These are phyloP conservation scores for Nesometra sesokonis DNA, from an alignment of 35 echinoderm and acorn worm species.

Conservation along the genomic window DNA sequence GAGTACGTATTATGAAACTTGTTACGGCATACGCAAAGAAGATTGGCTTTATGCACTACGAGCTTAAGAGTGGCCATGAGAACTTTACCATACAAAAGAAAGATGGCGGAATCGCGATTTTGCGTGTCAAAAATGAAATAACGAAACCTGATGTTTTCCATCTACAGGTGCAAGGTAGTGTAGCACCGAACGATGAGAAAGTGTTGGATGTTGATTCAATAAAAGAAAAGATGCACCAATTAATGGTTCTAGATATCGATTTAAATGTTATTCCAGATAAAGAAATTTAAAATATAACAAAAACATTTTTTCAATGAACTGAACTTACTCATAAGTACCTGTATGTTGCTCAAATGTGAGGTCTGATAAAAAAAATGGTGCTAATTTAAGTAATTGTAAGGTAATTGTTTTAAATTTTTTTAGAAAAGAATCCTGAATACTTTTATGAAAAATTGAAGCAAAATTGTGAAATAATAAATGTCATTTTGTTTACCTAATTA, in stretches of 20 bases:
- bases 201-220: background rate
- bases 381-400: background rate
- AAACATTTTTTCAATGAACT: background rate
- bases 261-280: background rate
- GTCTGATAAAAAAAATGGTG: background rate
- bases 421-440: no score
- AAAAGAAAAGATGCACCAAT: background rate
- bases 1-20: slow-evolving; percentile 33
- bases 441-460: no score
- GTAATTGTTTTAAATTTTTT: no score
- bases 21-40: slow-evolving; percentile 27
- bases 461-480: no score
- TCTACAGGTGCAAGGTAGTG: slow-evolving; percentile 51
- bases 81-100: slow-evolving; percentile 46
- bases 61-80: slow-evolving; percentile 23
- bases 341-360: background rate
- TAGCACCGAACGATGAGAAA: slow-evolving; percentile 6
- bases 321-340: background rate
- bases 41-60: slow-evolving; percentile 30
- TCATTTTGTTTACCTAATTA: no score
- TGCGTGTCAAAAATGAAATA: slow-evolving; percentile 29
- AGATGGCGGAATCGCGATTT: slow-evolving; percentile 38
- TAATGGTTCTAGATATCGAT: background rate
- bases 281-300: background rate
- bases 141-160: slow-evolving; percentile 16